Percentiles rank a stretch among this genome's conserved stretches.
phyloP scores from a whole-genome alignment of 2,113 vertebrate genomes.

The Montifringilla adamsi region DNA sequence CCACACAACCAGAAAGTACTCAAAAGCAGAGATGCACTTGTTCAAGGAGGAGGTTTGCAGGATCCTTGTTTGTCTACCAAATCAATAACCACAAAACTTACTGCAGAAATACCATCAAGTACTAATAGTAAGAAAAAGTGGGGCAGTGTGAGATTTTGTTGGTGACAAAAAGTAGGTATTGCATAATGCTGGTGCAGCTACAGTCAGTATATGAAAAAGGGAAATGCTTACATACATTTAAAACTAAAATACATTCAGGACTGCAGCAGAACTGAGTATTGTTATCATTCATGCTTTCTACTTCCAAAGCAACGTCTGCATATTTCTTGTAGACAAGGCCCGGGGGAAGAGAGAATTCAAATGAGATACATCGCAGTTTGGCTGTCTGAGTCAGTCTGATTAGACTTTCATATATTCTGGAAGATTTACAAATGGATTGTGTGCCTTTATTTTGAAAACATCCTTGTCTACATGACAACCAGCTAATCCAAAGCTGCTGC shows the following conservation, averaged over 20 bases:
- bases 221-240: neutral
- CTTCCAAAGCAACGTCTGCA: neutral
- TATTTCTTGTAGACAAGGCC: conserved; percentile 43
- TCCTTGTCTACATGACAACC: conserved; percentile 25
- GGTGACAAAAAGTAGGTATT: neutral
- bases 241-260: neutral
- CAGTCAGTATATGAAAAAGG: neutral
- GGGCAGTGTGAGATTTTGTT: neutral
- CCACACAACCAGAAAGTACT: neutral
- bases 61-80: neutral
- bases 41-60: neutral
- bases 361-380: conserved; percentile 5
- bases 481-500: neutral
- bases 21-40: neutral
- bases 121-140: neutral
- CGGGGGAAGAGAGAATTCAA: conserved; percentile 36
- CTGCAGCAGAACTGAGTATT: neutral
- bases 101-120: neutral
- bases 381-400: conserved; percentile 38
- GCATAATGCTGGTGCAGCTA: neutral
- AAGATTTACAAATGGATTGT: conserved; percentile 44
- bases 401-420: conserved; percentile 42
- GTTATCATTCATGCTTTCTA: neutral
- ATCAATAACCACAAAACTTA: neutral
- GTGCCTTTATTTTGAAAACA: conserved; percentile 52